Percentiles rank a stretch among this genome's conserved stretches.
Conservation (phyloP, 2,797 vertebrate species). For the Mus minutoides region DNA sequence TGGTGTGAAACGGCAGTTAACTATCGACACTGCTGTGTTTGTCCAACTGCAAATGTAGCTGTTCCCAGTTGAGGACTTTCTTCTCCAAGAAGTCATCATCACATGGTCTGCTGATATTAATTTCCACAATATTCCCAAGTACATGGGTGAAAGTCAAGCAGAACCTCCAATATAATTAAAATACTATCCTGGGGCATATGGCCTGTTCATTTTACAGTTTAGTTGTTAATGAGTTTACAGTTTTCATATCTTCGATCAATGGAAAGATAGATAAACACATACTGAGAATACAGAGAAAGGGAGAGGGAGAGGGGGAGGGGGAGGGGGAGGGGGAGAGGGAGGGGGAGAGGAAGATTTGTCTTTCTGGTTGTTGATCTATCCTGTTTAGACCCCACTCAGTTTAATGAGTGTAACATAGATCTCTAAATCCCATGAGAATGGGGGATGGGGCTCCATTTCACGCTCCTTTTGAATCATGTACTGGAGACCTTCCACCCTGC, state of each 20-base stretch:
- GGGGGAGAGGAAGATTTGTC: background rate
- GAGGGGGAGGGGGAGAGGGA: background rate
- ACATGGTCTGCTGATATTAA: background rate
- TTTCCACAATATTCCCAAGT: background rate
- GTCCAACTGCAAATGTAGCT: too few species aligned
- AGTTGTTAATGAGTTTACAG: background rate
- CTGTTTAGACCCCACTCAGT: background rate
- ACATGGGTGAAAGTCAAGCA: background rate
- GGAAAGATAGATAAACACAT: background rate
- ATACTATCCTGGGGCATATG: background rate
- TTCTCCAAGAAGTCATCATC: background rate
- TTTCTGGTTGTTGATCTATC: slow-evolving; percentile 7
- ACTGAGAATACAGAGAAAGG: background rate
- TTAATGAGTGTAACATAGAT: background rate
- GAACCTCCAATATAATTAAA: background rate
- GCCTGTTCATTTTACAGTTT: background rate
- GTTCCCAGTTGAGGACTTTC: background rate
- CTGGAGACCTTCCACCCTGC: background rate
- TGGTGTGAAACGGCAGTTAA: background rate
- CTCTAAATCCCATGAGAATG: background rate
- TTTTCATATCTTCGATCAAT: background rate
- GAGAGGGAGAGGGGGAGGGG: too few species aligned
- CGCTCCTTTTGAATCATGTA: background rate
- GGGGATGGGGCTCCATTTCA: background rate
- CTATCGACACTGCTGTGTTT: background rate